These are phyloP conservation scores for Scytalopus superciliaris DNA, from an alignment of 2,113 vertebrate species.

Conservation along the genomic window DNA sequence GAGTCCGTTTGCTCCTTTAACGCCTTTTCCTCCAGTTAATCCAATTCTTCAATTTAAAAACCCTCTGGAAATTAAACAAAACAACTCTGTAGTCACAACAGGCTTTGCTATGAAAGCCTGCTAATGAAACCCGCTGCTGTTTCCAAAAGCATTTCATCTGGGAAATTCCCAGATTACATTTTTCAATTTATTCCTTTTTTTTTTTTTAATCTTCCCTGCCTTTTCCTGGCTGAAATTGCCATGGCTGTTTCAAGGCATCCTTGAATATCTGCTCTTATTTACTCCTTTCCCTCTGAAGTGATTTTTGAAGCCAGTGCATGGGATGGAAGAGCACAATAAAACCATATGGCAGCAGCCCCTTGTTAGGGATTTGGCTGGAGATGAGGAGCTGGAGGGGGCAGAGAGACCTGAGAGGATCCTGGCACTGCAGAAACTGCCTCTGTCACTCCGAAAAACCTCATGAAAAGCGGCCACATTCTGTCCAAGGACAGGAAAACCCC, in stretches of 20 bases:
- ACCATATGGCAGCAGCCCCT: not conserved
- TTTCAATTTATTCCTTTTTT: not conserved
- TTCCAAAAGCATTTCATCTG: not conserved
- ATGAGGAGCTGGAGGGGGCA: not conserved
- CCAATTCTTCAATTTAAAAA: not conserved
- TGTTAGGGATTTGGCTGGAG: not conserved
- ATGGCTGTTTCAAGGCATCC: not conserved
- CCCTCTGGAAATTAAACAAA: not conserved
- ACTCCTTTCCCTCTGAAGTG: not conserved
- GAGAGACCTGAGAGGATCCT: not conserved
- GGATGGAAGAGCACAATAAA: not conserved
- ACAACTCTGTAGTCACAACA: not conserved
- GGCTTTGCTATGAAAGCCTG: not conserved
- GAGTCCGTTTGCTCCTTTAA: not conserved
- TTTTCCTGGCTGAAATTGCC: not conserved
- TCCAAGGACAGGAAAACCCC: not conserved
- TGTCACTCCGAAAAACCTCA: not conserved
- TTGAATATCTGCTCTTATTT: not conserved
- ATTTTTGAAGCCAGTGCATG: not conserved
- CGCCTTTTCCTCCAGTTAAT: not conserved
- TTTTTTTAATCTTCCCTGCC: not conserved
- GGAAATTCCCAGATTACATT: not conserved
- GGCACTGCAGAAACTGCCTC: not conserved
- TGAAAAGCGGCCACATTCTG: not conserved
- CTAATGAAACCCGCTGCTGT: not conserved